Conservation (phyloP, 2,888 invertebrate species). For the Fragum whitleyi region DNA sequence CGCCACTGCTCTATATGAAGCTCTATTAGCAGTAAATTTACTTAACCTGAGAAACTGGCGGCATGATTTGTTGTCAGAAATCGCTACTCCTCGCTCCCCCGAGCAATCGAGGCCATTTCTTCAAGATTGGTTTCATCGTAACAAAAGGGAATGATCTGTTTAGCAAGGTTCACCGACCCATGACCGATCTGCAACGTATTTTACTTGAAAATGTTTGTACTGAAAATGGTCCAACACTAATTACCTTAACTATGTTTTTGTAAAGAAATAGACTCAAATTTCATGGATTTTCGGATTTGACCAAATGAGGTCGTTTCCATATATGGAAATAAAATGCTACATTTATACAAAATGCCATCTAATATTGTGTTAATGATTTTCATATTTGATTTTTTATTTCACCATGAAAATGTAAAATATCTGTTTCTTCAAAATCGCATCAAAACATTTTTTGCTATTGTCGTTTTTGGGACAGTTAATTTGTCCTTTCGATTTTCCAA, state of each 20-base stretch:
- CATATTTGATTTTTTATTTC: no score
- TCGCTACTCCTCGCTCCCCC: background rate
- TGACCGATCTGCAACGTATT: background rate
- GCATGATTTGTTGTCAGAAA: constrained; percentile 54
- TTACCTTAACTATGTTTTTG: background rate
- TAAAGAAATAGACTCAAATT: background rate
- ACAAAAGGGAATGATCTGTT: background rate
- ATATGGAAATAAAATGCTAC: background rate
- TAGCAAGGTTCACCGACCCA: background rate
- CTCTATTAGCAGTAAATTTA: background rate
- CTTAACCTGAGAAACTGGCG: constrained; percentile 63
- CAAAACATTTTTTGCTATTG: background rate
- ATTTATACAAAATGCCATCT: no score
- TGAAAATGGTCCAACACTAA: background rate
- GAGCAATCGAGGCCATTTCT: constrained; percentile 29
- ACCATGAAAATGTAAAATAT: no score
- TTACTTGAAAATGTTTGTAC: no score
- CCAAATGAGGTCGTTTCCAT: constrained; percentile 12
- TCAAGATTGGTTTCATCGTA: constrained; percentile 21
- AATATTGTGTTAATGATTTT: no score
- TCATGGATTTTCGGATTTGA: constrained; percentile 9
- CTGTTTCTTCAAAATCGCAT: background rate
- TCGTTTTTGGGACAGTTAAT: background rate
- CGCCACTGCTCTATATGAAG: no score
- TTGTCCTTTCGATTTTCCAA: constrained; percentile 55